Conservation (phyloP, 2,113 vertebrate species). For the Poeciliopsis retropinna region DNA sequence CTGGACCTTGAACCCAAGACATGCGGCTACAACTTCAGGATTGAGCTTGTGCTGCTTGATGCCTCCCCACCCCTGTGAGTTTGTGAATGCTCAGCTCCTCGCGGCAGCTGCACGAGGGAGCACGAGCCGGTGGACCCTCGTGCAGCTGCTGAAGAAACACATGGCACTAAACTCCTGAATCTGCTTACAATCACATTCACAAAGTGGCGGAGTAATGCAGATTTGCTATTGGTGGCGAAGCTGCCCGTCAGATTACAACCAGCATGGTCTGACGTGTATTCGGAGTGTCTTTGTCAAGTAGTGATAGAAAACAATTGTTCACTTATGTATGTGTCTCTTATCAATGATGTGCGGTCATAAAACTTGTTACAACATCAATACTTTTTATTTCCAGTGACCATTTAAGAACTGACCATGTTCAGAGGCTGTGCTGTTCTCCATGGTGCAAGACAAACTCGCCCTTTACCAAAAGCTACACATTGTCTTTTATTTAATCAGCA, state of each 20-base stretch:
- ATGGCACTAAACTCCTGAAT: constrained; percentile 23
- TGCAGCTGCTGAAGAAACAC: constrained; percentile 54
- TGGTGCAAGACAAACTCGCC: constrained; percentile 12
- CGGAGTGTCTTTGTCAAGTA: neutral
- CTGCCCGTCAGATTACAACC: neutral
- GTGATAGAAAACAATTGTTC: neutral
- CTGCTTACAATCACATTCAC: constrained; percentile 16
- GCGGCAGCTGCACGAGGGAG: constrained; percentile 30
- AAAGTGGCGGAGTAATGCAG: constrained; percentile 6
- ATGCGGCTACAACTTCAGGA: constrained; percentile 29
- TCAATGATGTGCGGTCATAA: constrained; percentile 6
- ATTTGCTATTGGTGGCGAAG: neutral
- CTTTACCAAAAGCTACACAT: constrained; percentile 28
- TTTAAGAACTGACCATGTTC: constrained; percentile 19
- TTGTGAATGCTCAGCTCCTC: constrained; percentile 51
- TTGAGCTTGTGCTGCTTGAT: constrained; percentile 39
- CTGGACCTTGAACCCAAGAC: constrained; percentile 42
- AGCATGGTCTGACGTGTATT: neutral
- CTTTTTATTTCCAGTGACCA: constrained; percentile 7
- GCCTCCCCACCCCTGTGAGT: constrained; percentile 25
- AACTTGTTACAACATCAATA: neutral
- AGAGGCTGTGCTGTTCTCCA: constrained; percentile 13
- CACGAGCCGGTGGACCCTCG: constrained; percentile 36
- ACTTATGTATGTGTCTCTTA: neutral
- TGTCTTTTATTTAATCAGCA: constrained; percentile 45